Percentiles rank a stretch among this genome's conserved stretches.
These are phyloP conservation scores for Ceyx margarethae DNA, from an alignment of 2,113 vertebrate genomes.

Conservation along the genomic window DNA sequence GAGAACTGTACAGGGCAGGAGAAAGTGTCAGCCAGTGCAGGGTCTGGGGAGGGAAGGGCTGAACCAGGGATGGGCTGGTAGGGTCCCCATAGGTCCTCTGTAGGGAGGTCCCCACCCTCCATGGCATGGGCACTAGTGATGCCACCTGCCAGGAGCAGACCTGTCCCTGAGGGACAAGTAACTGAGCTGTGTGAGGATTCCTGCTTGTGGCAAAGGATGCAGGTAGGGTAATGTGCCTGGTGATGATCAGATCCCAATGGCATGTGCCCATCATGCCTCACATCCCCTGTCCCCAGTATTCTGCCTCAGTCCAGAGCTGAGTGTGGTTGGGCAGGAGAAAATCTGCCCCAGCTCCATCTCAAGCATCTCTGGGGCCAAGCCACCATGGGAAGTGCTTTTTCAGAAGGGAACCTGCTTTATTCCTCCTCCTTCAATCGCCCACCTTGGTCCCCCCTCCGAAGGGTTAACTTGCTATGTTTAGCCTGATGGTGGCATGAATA, in stretches of 20 bases:
- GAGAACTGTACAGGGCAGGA: slow-evolving; percentile 84
- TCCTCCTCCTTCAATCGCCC: neutral
- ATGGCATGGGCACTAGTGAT: too few relatives aligned
- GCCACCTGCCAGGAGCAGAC: neutral
- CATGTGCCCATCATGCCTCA: neutral
- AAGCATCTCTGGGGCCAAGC: neutral
- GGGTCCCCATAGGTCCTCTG: neutral
- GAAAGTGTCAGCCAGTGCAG: neutral
- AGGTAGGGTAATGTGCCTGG: neutral
- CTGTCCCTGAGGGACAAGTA: neutral
- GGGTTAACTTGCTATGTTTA: slow-evolving; percentile 45
- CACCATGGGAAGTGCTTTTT: neutral
- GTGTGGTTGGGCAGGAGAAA: neutral
- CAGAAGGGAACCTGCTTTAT: neutral
- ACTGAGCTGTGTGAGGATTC: neutral
- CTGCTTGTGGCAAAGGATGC: neutral
- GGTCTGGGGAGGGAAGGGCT: neutral
- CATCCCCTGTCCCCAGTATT: accelerated
- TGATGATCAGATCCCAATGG: neutral
- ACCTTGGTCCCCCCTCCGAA: neutral
- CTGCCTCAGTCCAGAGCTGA: neutral
- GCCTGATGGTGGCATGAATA: slow-evolving; percentile 48
- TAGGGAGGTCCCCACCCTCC: neutral
- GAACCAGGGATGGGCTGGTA: neutral
- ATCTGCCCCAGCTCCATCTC: neutral